Evolutionary conservation across 2,797 vertebrate genomes (phyloP).

Genomic region (Tapirus indicus): DNA sequence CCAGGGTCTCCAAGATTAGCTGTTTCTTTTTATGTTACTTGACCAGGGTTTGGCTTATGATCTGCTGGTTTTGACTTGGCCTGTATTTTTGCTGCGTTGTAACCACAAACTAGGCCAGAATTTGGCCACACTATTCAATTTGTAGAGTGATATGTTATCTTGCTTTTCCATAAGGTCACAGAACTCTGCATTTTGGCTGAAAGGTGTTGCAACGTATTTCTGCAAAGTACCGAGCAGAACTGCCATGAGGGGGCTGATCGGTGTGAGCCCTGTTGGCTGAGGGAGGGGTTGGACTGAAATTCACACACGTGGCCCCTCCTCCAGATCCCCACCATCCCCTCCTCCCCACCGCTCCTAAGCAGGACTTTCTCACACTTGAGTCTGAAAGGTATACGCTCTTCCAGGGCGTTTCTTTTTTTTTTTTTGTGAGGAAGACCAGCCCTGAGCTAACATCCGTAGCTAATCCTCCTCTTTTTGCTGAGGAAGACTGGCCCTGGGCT

Average conservation of each 20-base stretch:
- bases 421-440: too few relatives aligned
- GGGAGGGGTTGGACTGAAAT: rapidly evolving
- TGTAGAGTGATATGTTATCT: conserved; percentile 71
- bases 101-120: conserved; percentile 74
- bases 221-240: conserved; percentile 76
- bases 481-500: too few relatives aligned
- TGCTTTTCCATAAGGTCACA: conserved; percentile 71
- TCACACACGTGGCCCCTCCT: neutral
- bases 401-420: neutral
- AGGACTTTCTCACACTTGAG: neutral
- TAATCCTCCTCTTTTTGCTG: too few relatives aligned
- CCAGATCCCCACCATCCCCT: neutral
- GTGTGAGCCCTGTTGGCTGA: neutral
- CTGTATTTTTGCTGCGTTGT: conserved; percentile 76
- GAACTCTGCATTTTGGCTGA: conserved; percentile 78
- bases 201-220: conserved; percentile 82
- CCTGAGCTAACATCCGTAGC: too few relatives aligned
- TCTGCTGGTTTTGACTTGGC: conserved; percentile 81
- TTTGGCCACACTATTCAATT: conserved; percentile 68
- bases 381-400: neutral
- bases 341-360: neutral
- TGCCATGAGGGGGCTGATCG: neutral
- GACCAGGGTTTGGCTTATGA: conserved; percentile 78
- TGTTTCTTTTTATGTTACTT: conserved; percentile 82
- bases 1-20: conserved; percentile 64